Evolutionary conservation across 2,113 vertebrate species (phyloP), one percentile per base, ranked within the genome.

Genomic region (Ammodytes marinus): DNA sequence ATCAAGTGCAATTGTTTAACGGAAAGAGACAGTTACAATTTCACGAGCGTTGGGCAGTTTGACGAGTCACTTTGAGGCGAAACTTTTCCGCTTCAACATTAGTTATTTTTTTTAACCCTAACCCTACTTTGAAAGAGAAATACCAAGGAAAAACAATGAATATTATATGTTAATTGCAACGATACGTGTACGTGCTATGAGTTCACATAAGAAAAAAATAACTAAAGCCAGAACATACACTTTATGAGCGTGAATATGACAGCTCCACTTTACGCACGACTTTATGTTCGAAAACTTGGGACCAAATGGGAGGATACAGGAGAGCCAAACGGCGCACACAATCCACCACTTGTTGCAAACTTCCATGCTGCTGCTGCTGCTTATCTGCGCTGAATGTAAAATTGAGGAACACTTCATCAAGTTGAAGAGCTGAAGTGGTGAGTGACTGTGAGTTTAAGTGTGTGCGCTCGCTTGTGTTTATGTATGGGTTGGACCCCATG

Each of bases 361-460:
- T 84, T 77, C 10, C 93, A 92, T 92, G 78, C 35, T 84, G 54
- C 60, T 69, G 82, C 19, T 3, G 47, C 14, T 54, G 8, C 66
- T 70, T 83, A 9, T 81, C 80, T 6, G 52, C 7, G 11, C 46
- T 45, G 53, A 86, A 7, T 72, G 75, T 43, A 37, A 83, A 76
- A 66, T 83, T 80, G 1, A 2, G 63, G 35, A 53, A 79, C 86
- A 93, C 81, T 81, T 89, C 49, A 81, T 72, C 53, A 80, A 77
- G 42, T 89, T 85, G 37, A 68, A 89, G 71, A 45, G 66, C 74
- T 85, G 37, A 70, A 19, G 86, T 17, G 59, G 42, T 12, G 68
- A 15, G 63, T 37, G 37, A 7, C 15, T n/a, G 15, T 15, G 45
- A 50, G 57, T 49, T 19, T 45, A 66, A 42, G 66, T 13, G 66